Percentiles rank a stretch among this genome's conserved stretches.
These are phyloP conservation scores for Campopleginae sp. DNA, from an alignment of 2,888 invertebrate genomes.

Conservation along the genomic window DNA sequence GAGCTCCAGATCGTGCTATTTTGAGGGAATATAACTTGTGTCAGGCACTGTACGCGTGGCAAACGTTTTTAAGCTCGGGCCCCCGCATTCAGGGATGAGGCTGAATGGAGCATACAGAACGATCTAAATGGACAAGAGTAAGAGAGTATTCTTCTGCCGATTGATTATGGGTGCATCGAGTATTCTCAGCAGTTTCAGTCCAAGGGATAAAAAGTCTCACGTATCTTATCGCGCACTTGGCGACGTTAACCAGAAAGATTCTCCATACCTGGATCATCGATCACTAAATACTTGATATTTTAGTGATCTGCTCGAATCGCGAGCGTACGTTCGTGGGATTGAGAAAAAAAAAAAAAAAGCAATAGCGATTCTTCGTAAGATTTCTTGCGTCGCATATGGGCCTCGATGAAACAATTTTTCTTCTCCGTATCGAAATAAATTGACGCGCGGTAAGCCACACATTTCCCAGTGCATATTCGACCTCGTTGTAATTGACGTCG, in stretches of 20 bases:
- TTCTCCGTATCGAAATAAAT: conserved; percentile 25
- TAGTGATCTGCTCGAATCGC: neutral
- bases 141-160: conserved; percentile 44
- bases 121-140: neutral
- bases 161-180: conserved; percentile 55
- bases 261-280: conserved; percentile 62
- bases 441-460: conserved; percentile 15
- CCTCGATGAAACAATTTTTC: conserved; percentile 32
- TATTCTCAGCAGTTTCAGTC: conserved; percentile 44
- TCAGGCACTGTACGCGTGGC: neutral
- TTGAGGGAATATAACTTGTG: neutral
- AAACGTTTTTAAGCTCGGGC: conserved; percentile 1
- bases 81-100: conserved; percentile 16
- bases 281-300: conserved; percentile 8
- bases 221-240: conserved; percentile 52
- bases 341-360: conserved; percentile 10
- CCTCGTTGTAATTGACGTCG: conserved; percentile 14
- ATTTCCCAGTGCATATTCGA: conserved; percentile 17
- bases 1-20: neutral
- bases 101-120: conserved; percentile 6
- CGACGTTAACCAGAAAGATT: conserved; percentile 43
- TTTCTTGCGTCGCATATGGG: conserved; percentile 18
- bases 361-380: neutral
- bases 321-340: neutral
- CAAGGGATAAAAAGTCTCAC: conserved; percentile 45